Conservation (phyloP, 1,140 invertebrate species). For the Papilio polyxenes region DNA sequence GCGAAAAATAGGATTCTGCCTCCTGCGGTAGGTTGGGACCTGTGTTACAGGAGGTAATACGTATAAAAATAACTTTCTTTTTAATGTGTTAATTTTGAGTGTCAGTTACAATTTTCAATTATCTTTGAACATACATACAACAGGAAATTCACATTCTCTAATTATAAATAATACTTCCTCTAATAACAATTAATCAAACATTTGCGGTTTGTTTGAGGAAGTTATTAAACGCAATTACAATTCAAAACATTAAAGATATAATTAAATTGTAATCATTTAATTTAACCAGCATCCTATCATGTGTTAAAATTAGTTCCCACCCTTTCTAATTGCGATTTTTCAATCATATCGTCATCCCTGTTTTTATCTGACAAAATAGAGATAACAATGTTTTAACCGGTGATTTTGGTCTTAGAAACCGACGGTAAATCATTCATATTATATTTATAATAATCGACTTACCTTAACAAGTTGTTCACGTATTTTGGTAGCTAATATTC, state of each 20-base stretch:
- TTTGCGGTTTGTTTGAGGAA: constrained; percentile 10
- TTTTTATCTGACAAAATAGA: no score
- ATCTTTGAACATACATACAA: background rate
- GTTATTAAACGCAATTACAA: constrained; percentile 19
- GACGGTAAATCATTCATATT: background rate
- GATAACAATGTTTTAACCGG: no score
- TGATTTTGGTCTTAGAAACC: background rate
- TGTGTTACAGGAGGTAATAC: no score
- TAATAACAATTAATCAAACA: background rate
- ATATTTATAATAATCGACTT: background rate
- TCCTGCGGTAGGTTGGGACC: no score
- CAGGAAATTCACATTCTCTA: constrained; percentile 14
- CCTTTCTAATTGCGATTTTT: no score
- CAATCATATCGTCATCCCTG: background rate
- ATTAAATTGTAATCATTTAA: background rate
- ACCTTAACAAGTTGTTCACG: constrained; percentile 21
- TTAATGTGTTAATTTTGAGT: no score
- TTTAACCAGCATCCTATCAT: background rate
- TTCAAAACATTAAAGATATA: background rate
- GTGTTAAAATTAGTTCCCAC: background rate
- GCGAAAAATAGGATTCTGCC: no score
- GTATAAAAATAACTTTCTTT: no score
- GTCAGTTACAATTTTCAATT: background rate
- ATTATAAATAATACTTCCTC: constrained; percentile 11
- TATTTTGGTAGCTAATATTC: constrained; percentile 35